Conservation (phyloP, 1,140 invertebrate species). For the Carcinoscorpius rotundicauda region DNA sequence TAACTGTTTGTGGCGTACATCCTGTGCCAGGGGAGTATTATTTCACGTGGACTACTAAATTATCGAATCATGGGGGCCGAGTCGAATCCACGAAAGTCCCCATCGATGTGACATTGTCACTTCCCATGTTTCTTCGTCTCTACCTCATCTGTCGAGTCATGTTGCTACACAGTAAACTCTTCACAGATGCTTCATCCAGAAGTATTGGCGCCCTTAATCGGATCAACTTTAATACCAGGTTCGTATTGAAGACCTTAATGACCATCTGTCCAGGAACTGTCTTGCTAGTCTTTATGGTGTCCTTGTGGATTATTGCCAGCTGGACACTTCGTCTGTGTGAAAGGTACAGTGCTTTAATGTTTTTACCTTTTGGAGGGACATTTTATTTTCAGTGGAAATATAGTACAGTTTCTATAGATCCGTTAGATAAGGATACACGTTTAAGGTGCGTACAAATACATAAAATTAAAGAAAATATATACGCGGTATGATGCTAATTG, state of each 20-base stretch:
- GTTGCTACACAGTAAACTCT: constrained; percentile 97
- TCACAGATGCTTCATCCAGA: constrained; percentile 82
- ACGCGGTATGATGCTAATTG: too few relatives aligned
- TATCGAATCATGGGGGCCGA: constrained; percentile 78
- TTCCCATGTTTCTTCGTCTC: constrained; percentile 98
- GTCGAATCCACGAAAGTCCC: constrained; percentile 53
- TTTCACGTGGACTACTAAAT: constrained; percentile 91
- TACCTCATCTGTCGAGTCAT: constrained; percentile 99
- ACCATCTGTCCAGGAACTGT: constrained; percentile 99
- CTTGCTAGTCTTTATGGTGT: constrained; percentile 95
- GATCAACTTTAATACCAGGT: constrained; percentile 98
- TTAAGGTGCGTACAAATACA: too few relatives aligned
- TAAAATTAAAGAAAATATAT: too few relatives aligned
- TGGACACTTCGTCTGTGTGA: constrained; percentile 98
- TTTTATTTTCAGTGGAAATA: too few relatives aligned
- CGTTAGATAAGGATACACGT: too few relatives aligned
- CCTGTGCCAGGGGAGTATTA: constrained; percentile 92
- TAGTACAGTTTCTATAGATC: too few relatives aligned
- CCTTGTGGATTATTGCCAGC: constrained; percentile 97
- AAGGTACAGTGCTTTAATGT: constrained; percentile 52
- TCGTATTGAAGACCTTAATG: constrained; percentile 99
- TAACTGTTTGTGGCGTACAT: constrained; percentile 91
- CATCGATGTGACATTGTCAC: constrained; percentile 87
- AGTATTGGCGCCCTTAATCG: constrained; percentile 89
- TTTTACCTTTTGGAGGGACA: too few relatives aligned